These are phyloP conservation scores for Lydus trimaculatus DNA, from an alignment of 2,888 invertebrate species.

Conservation along the genomic window DNA sequence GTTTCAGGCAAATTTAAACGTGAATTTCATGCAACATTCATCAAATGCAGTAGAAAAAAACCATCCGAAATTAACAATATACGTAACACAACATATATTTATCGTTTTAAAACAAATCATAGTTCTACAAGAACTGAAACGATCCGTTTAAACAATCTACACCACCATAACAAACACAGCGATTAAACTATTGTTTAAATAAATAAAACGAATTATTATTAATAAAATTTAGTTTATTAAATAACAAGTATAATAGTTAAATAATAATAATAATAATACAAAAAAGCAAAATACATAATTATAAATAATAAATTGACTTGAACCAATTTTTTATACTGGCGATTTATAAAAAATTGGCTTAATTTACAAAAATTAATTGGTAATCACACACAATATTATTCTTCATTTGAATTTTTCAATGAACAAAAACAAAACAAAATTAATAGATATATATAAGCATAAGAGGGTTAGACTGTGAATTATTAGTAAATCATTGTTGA, in stretches of 20 bases:
- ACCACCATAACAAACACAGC: conserved; percentile 17
- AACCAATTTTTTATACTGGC: conserved; percentile 54
- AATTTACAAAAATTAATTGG: conserved; percentile 42
- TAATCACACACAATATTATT: conserved; percentile 51
- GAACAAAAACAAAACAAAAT: conserved; percentile 28
- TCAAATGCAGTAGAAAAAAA: conserved; percentile 41
- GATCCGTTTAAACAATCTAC: conserved; percentile 40
- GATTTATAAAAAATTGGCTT: conserved; percentile 53
- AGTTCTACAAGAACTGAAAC: conserved; percentile 44
- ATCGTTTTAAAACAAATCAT: conserved; percentile 46
- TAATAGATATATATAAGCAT: conserved; percentile 28
- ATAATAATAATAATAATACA: conserved; percentile 58
- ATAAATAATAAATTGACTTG: conserved; percentile 47
- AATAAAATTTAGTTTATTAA: conserved; percentile 62
- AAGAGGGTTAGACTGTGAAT: conserved; percentile 47
- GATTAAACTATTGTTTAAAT: conserved; percentile 7
- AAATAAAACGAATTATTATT: conserved; percentile 34
- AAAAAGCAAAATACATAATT: conserved; percentile 49
- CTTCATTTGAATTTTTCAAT: background rate
- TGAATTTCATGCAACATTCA: conserved; percentile 46
- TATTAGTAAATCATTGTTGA: conserved; percentile 51
- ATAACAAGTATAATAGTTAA: conserved; percentile 58
- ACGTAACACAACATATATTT: conserved; percentile 47
- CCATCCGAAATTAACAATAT: conserved; percentile 33
- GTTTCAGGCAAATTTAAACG: conserved; percentile 48